Evolutionary conservation across 2,888 invertebrate species (phyloP).

Genomic region (Linnaemya tessellans): DNA sequence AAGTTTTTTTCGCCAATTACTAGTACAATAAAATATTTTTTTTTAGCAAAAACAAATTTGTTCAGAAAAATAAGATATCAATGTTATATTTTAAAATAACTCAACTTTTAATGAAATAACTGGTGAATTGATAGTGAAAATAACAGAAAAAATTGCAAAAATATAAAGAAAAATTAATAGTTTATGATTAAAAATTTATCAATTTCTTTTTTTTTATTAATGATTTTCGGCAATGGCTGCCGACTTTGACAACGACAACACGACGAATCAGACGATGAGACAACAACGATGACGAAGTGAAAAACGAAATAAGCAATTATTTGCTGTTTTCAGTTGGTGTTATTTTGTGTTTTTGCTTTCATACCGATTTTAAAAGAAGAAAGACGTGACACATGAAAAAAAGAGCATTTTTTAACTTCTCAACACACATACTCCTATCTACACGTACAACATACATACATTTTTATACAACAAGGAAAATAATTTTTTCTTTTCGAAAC

Average conservation of each 20-base stretch:
- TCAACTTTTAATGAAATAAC: conserved; percentile 13
- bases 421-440: conserved; percentile 59
- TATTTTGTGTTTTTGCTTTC: conserved; percentile 68
- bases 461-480: conserved; percentile 24
- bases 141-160: conserved; percentile 50
- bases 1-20: conserved; percentile 69
- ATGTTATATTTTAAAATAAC: conserved; percentile 15
- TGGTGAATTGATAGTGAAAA: conserved; percentile 40
- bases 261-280: conserved; percentile 70
- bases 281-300: conserved; percentile 75
- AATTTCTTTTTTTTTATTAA: conserved; percentile 64
- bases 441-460: conserved; percentile 22
- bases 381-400: conserved; percentile 60
- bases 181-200: conserved; percentile 51
- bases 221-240: conserved; percentile 74
- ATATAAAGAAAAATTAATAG: conserved; percentile 51
- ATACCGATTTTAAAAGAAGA: conserved; percentile 55
- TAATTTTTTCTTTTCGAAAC: conserved; percentile 2
- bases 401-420: conserved; percentile 76
- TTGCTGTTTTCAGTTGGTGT: conserved; percentile 55
- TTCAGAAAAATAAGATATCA: conserved; percentile 25
- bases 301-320: conserved; percentile 74
- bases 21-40: conserved; percentile 40
- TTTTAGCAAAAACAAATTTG: conserved; percentile 52
- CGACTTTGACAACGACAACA: conserved; percentile 71